Base-by-base conservation (phyloP, 1,140 invertebrate species). In the Holotrichia oblita region DNA sequence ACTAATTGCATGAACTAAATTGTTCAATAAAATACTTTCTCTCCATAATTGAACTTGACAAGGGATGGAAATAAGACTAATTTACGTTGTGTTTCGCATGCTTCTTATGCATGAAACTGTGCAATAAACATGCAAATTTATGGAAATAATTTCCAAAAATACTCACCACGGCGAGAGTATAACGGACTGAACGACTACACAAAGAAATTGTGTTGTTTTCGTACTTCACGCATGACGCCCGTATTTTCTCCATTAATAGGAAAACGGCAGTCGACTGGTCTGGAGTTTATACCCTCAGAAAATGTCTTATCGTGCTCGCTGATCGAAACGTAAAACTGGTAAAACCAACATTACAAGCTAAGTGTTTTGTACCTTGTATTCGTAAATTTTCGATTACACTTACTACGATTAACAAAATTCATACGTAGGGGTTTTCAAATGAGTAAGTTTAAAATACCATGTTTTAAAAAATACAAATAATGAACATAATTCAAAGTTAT, bases 171-270 rank as follows among this genome's bases (percentile, higher is more conserved):
- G 1, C 59, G 20, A 61, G n/a, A 17, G 61, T 3, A 20, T 22
- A 27, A 69, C 22, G 20, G 10, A 10, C 61, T 27, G 22, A 22
- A 69, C 22, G 12, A 34, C 3, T 10, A 24, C 20, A 24, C 12
- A 7, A 20, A 9, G 61, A 69, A 69, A 69, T 69, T 69, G 22
- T 27, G 17, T 69, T 69, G 61, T 69, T 14, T 34, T 24, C 12
- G 61, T 34, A 14, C 22, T 69, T 69, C 22, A 69, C 61, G 61
- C 61, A 69, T 69, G 61, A 69, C 61, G 61, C 22, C 61, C 22
- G 22, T 22, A 69, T 69, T 69, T 69, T 69, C 61, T 24, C 61
- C 61, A 4, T 27, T 69, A 69, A 27, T 69, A 69, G 61, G 61
- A 20, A 34, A 69, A 69, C 9, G 10, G 61, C 22, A 69, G 61